phyloP scores from a whole-genome alignment of 2,888 invertebrate genomes.

The Lottia scabra region DNA sequence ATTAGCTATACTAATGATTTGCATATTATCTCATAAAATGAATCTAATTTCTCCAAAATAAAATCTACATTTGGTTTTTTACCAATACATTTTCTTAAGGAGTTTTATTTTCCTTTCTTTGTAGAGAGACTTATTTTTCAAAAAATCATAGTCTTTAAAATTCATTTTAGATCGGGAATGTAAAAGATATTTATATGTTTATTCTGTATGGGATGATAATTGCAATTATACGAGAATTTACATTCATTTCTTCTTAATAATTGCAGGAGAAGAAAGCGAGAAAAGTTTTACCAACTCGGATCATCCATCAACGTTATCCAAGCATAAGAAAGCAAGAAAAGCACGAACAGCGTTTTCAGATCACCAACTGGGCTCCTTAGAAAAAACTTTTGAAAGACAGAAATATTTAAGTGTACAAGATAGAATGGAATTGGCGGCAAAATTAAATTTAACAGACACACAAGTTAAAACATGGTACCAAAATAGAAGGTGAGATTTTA shows the following conservation, averaged over 20 bases:
- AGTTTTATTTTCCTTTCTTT: too few relatives aligned
- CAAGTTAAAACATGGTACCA: slow-evolving; percentile 99
- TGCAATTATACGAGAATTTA: too few relatives aligned
- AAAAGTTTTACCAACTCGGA: not conserved
- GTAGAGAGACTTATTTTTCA: too few relatives aligned
- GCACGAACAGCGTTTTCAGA: slow-evolving; percentile 98
- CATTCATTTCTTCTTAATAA: not conserved
- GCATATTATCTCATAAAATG: too few relatives aligned
- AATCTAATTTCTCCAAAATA: too few relatives aligned
- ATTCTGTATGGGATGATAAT: too few relatives aligned
- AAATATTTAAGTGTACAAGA: slow-evolving; percentile 84
- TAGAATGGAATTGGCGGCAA: slow-evolving; percentile 95
- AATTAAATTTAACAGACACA: slow-evolving; percentile 92
- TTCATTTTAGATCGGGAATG: too few relatives aligned
- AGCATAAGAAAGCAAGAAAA: slow-evolving; percentile 89
- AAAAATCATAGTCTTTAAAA: too few relatives aligned
- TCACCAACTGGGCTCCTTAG: slow-evolving; percentile 89
- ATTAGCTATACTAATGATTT: too few relatives aligned
- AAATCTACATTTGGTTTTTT: too few relatives aligned
- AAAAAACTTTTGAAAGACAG: slow-evolving; percentile 95
- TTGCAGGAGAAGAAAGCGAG: not conserved
- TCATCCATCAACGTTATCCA: slow-evolving; percentile 21
- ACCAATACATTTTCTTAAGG: too few relatives aligned
- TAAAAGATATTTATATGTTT: too few relatives aligned
- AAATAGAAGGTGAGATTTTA: slow-evolving; percentile 81